phyloP scores from a whole-genome alignment of 1,140 invertebrate genomes.

The Hylaeus volcanicus region DNA sequence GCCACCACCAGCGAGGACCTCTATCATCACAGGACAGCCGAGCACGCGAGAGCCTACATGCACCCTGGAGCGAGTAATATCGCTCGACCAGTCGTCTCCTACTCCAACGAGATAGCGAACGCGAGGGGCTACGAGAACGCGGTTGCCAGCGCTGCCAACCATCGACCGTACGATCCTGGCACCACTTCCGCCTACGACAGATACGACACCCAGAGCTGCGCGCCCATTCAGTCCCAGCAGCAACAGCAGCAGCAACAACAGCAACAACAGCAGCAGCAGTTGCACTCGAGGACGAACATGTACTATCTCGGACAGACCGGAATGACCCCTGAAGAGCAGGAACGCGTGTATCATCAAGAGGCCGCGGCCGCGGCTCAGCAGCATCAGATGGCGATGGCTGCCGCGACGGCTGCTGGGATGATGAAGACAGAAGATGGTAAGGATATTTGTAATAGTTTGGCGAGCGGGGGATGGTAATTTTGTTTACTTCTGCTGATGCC shows the following conservation, averaged over 20 bases:
- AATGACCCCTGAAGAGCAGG: conserved; percentile 81
- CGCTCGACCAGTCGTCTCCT: conserved; percentile 83
- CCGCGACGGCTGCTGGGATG: conserved; percentile 80
- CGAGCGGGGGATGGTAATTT: background rate
- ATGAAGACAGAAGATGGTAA: conserved; percentile 84
- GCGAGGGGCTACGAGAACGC: conserved; percentile 83
- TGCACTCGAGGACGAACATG: conserved; percentile 80
- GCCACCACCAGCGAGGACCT: conserved; percentile 75
- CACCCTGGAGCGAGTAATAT: conserved; percentile 77
- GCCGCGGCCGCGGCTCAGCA: conserved; percentile 81
- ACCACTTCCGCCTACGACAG: conserved; percentile 86
- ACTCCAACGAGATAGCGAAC: conserved; percentile 81
- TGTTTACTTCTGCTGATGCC: no score
- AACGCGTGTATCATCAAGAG: conserved; percentile 84
- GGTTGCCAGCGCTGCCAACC: conserved; percentile 80
- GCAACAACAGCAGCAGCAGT: conserved; percentile 81
- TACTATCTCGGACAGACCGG: conserved; percentile 81
- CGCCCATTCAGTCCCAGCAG: conserved; percentile 82
- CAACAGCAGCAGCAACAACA: conserved; percentile 83
- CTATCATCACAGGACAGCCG: conserved; percentile 76
- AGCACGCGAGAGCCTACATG: conserved; percentile 77
- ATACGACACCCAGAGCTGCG: conserved; percentile 84
- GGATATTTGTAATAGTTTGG: background rate
- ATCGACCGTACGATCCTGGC: conserved; percentile 84
- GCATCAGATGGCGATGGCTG: conserved; percentile 83